A percentile compares a stretch with the other conserved stretches of the same genome.
These are phyloP conservation scores for Acleris emargana DNA, from an alignment of 2,888 invertebrate species.

Conservation along the genomic window DNA sequence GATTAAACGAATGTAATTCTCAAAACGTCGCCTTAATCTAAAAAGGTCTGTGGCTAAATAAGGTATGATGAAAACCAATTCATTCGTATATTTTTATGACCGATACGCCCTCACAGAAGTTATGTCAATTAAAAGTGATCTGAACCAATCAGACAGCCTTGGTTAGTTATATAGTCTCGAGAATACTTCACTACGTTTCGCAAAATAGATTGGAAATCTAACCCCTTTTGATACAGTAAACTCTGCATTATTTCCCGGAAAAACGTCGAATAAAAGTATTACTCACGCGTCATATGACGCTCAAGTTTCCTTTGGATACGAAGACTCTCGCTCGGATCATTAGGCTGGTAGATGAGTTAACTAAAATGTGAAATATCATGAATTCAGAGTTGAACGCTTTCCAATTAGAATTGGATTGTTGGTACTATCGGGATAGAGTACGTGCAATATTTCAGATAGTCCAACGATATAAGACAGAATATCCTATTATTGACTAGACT, in stretches of 20 bases:
- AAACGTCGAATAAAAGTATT: slow-evolving; percentile 16
- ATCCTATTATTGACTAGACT: no score
- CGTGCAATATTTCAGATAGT: no score
- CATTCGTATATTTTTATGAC: slow-evolving; percentile 26
- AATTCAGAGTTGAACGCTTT: no score
- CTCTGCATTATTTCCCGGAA: background rate
- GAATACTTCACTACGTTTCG: background rate
- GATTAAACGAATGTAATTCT: background rate
- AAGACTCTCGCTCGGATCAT: no score
- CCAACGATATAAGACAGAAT: no score
- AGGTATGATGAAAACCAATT: slow-evolving; percentile 24
- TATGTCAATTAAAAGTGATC: slow-evolving; percentile 21
- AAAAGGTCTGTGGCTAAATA: background rate
- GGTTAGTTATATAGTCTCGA: background rate
- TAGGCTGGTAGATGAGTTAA: no score
- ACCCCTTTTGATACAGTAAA: no score
- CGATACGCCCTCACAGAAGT: slow-evolving; percentile 4
- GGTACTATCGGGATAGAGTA: no score
- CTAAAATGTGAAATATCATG: no score
- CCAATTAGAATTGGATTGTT: no score
- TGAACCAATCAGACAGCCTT: slow-evolving; percentile 13
- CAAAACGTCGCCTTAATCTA: background rate
- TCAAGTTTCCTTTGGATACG: slow-evolving; percentile 10
- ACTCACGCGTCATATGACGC: background rate
- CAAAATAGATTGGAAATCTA: background rate